Evolutionary conservation across 2,113 vertebrate species (phyloP), one percentile per base, ranked within the genome.

Genomic region (Telmatochromis sp.): DNA sequence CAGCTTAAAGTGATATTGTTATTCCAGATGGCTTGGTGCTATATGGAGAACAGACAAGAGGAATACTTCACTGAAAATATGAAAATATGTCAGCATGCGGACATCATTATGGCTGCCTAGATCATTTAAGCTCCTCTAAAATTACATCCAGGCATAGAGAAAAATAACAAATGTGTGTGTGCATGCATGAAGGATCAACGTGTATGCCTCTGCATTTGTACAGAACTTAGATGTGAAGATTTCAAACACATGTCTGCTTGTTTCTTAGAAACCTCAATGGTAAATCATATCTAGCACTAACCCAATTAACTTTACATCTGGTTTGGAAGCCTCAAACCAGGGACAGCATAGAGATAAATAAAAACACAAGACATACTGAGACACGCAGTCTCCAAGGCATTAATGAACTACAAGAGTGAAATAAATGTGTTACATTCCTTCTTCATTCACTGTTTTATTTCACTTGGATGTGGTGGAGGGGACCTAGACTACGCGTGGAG

Each of bases 61-160:
- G 82, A 88, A 92, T 89, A 92, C 90, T 86, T 94, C 68, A 88
- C 81, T 90, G 86, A 90, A 92, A 93, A 93, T 89, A 91, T 93
- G 87, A 92, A 93, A 92, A 93, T 89, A 89, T 91, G 89, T 91
- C 89, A 89, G 84, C 92, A 94, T 94, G 87, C 75, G 89, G 90
- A 94, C 88, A 86, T 91, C 90, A 94, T 94, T 95, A 95, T 86
- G 82, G 86, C 82, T 89, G 90, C 89, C 60, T 26, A 84, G 86
- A 92, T 93, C 92, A 92, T 93, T 92, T 87, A 89, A 89, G 91
- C 70, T 7, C 65, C 83, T 80, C 81, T 53, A 84, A 92, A 94
- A 94, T 92, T 92, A 93, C 89, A 91, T 92, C 86, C 92, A 92
- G 92, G 81, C 91, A 54, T 84, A 57, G 42, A 86, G 83, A 87